These are phyloP conservation scores for Psittacula derbiana DNA, from an alignment of 2,797 vertebrate genomes.

Conservation along the genomic window DNA sequence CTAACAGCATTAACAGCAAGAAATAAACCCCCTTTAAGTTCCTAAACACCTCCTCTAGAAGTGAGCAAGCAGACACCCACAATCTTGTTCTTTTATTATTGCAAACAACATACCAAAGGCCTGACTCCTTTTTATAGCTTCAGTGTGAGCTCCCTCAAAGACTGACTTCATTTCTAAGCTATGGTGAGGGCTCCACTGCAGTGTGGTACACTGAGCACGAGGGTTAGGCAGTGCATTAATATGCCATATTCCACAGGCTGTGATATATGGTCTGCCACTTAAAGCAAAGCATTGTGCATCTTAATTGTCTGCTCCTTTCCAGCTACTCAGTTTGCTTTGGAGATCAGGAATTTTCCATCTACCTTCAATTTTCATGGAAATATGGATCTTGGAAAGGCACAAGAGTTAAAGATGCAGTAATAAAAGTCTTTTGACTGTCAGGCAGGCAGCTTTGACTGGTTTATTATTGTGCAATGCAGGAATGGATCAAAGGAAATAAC, in stretches of 20 bases:
- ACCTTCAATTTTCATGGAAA: background rate
- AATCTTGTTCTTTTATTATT: background rate
- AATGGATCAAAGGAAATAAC: background rate
- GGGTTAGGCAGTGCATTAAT: conserved; percentile 19
- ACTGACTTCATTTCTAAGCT: conserved; percentile 18
- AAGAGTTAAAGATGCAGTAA: background rate
- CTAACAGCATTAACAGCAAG: background rate
- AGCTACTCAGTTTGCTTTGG: background rate
- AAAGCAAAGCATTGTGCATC: background rate
- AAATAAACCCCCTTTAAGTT: background rate
- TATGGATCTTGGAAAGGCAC: background rate
- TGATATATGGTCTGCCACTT: conserved; percentile 49
- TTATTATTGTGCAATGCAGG: background rate
- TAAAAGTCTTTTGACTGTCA: background rate
- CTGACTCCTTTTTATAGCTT: conserved; percentile 43
- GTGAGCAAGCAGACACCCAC: background rate
- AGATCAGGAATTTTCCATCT: background rate
- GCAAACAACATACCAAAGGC: background rate
- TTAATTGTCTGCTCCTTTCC: conserved; percentile 36
- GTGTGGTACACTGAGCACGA: background rate
- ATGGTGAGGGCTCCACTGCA: background rate
- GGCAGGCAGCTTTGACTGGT: background rate
- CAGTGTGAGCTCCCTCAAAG: background rate
- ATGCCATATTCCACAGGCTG: conserved; percentile 13
- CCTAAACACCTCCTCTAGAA: background rate